phyloP scores from a whole-genome alignment of 64 coral and sea anemone species.

The Pocillopora damicornis region DNA sequence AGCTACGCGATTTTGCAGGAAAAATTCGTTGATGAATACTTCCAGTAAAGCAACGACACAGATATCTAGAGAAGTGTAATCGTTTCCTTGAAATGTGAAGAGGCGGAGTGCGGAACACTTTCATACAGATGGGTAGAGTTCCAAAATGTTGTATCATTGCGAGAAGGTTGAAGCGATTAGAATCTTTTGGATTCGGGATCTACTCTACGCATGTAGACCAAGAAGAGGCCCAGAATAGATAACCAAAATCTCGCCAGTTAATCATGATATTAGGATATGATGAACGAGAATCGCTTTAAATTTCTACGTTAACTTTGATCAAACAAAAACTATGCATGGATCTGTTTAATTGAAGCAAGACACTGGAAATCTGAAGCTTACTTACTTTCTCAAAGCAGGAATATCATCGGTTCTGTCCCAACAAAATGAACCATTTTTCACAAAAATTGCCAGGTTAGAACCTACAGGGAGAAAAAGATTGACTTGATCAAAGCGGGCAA shows the following conservation, averaged over 20 bases:
- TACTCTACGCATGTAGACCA: too few relatives aligned
- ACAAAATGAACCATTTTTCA: constrained; percentile 55
- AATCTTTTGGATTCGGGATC: too few relatives aligned
- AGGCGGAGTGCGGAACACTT: too few relatives aligned
- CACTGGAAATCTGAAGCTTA: neutral
- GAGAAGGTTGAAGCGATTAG: too few relatives aligned
- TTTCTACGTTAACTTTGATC: neutral
- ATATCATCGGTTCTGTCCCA: constrained; percentile 32
- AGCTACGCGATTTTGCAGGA: neutral
- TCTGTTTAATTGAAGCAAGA: too few relatives aligned
- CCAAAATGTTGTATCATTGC: too few relatives aligned
- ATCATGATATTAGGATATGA: too few relatives aligned
- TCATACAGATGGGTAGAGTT: too few relatives aligned
- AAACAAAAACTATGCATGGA: neutral
- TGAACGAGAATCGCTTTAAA: neutral
- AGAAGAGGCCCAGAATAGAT: too few relatives aligned
- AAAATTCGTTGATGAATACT: neutral
- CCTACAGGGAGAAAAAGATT: neutral
- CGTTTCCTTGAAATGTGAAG: too few relatives aligned
- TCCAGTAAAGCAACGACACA: neutral
- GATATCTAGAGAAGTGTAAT: too few relatives aligned
- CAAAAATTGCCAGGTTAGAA: constrained; percentile 15
- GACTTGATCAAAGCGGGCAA: neutral
- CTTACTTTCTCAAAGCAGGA: constrained; percentile 55
- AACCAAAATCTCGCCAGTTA: too few relatives aligned